These are phyloP conservation scores for Meleagris gallopavo DNA, from an alignment of 2,113 vertebrate genomes.

Conservation along the genomic window DNA sequence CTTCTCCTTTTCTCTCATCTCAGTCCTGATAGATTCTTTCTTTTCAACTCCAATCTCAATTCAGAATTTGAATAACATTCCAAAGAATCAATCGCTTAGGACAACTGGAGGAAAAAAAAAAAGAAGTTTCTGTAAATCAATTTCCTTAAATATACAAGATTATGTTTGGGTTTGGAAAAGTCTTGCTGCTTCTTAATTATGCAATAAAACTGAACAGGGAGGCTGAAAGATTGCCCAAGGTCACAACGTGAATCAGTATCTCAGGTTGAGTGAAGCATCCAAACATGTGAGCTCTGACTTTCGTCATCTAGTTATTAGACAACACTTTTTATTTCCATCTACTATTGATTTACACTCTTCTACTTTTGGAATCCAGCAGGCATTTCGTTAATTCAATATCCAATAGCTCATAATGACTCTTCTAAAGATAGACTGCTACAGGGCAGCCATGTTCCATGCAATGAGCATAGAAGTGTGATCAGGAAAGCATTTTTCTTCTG, in stretches of 20 bases:
- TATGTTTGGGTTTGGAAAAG: background rate
- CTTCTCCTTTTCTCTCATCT: background rate
- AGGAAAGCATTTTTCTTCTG: constrained; percentile 1
- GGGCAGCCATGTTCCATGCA: constrained; percentile 1
- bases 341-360: constrained; percentile 37
- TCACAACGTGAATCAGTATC: background rate
- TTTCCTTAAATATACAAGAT: background rate
- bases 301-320: constrained; percentile 42
- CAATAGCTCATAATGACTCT: constrained; percentile 57
- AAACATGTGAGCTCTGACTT: constrained; percentile 58
- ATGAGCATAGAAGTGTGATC: background rate
- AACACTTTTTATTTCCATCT: constrained; percentile 44
- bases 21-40: background rate
- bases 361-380: constrained; percentile 10
- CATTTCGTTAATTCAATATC: constrained; percentile 58
- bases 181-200: constrained; percentile 26
- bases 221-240: constrained; percentile 22
- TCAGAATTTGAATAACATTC: background rate
- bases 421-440: constrained; percentile 50
- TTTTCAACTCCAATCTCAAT: background rate
- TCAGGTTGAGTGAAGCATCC: constrained; percentile 6
- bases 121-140: background rate
- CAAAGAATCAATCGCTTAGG: background rate
- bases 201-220: background rate
- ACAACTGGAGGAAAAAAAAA: background rate